Conservation (phyloP, 1,140 invertebrate species). For the Listronotus bonariensis region DNA sequence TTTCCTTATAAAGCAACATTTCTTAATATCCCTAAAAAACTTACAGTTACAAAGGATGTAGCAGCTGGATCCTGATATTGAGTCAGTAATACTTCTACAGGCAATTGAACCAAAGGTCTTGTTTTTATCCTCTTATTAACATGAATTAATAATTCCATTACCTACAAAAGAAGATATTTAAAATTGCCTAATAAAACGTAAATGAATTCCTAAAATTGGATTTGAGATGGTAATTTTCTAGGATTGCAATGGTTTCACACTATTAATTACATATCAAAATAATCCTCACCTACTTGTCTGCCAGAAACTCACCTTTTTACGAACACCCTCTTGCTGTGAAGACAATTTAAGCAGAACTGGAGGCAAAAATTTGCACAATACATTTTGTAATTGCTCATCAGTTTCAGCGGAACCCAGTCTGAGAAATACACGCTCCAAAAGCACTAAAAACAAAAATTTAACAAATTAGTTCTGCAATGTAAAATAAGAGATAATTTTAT, state of each 20-base stretch:
- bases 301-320: constrained; percentile 79
- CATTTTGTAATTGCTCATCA: constrained; percentile 84
- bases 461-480: not conserved
- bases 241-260: not conserved
- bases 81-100: constrained; percentile 80
- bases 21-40: constrained; percentile 43
- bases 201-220: too few species aligned
- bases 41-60: constrained; percentile 83
- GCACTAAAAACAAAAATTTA: constrained; percentile 60
- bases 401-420: constrained; percentile 84
- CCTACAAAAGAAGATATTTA: constrained; percentile 57
- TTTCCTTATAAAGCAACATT: constrained; percentile 1
- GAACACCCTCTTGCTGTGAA: constrained; percentile 81
- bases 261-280: not conserved
- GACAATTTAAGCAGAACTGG: constrained; percentile 89
- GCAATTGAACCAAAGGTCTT: constrained; percentile 80
- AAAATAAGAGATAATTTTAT: too few species aligned
- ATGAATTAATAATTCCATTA: constrained; percentile 92
- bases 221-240: not conserved
- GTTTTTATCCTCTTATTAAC: constrained; percentile 89
- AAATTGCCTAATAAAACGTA: too few species aligned
- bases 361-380: constrained; percentile 82
- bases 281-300: not conserved
- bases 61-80: constrained; percentile 80
- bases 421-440: constrained; percentile 87